phyloP scores from a whole-genome alignment of 2,797 vertebrate genomes.

The Leucoraja ocellata region DNA sequence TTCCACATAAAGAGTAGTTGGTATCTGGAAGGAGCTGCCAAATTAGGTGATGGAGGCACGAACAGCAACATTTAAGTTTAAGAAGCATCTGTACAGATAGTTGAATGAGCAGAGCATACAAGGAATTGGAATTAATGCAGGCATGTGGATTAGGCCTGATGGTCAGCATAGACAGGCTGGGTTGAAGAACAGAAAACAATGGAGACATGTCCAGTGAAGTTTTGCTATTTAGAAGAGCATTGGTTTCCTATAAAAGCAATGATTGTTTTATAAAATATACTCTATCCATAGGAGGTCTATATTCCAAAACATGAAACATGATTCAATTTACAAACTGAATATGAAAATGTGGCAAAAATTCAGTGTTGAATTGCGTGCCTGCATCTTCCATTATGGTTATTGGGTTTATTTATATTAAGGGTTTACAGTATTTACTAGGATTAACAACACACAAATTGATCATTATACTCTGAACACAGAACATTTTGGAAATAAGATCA shows the following conservation, averaged over 20 bases:
- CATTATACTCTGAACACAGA: not conserved
- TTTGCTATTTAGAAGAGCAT: not conserved
- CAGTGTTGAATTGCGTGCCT: not conserved
- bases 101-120: too few relatives aligned
- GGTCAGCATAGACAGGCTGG: too few relatives aligned
- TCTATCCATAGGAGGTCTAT: not conserved
- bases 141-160: too few relatives aligned
- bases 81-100: too few relatives aligned
- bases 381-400: not conserved
- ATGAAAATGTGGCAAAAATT: not conserved
- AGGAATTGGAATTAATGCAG: too few relatives aligned
- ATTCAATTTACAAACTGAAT: not conserved
- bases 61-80: too few relatives aligned
- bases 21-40: too few relatives aligned
- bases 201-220: not conserved
- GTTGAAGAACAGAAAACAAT: not conserved
- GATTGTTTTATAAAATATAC: not conserved
- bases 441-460: not conserved
- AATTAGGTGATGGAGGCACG: too few relatives aligned
- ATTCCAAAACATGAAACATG: not conserved
- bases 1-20: too few relatives aligned
- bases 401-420: not conserved
- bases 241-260: not conserved
- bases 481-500: not conserved
- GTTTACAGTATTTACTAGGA: not conserved